Evolutionary conservation across 2,797 vertebrate genomes (phyloP), one percentile per base, ranked within the genome.

Genomic region (Oryzias dopingdopingensis): DNA sequence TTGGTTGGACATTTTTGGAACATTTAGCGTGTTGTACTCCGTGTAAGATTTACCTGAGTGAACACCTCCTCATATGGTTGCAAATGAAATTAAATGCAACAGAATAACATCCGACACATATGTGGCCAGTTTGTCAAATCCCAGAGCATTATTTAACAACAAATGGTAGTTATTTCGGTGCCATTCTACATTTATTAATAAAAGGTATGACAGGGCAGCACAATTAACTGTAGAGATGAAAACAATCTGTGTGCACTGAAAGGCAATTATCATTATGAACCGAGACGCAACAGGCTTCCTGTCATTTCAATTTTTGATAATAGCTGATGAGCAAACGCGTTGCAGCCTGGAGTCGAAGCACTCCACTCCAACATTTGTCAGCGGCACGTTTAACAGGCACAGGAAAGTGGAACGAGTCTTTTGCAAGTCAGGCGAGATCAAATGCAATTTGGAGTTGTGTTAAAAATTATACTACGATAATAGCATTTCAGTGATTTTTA

Each of bases 241-340:
- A 70, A 59, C 49, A 49, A 15, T 60, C 37, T 14, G 7, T 40
- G 1, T 23, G 52, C 46, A 32, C 53, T 29, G 44, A 72, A 61
- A 77, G 52, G 37, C 75, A 72, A 67, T 80, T 72, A 67, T 32
- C 41, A 60, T 52, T 42, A 62, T 42, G 16, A 67, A 56, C 23
- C 56, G 52, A 59, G 15, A 44, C 71, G 42, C 16, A 45, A 62
- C 59, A 52, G 6, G 51, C 64, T 41, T 77, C 24, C 40, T 76
- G 53, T 73, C 68, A 41, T 49, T 64, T 62, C 62, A 42, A 45
- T 66, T 57, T 20, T 24, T 43, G 47, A 62, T 62, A 64, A 15
- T 37, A 7, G 45, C 3, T 66, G 58, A 75, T 43, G 52, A 67
- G 59, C 16, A 13, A 64, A 64, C 14, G 1, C 1, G 42, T 55